A percentile compares a stretch with the other conserved stretches of the same genome.
phyloP scores from a whole-genome alignment of 2,113 vertebrate species.

The Heterochromis multidens region DNA sequence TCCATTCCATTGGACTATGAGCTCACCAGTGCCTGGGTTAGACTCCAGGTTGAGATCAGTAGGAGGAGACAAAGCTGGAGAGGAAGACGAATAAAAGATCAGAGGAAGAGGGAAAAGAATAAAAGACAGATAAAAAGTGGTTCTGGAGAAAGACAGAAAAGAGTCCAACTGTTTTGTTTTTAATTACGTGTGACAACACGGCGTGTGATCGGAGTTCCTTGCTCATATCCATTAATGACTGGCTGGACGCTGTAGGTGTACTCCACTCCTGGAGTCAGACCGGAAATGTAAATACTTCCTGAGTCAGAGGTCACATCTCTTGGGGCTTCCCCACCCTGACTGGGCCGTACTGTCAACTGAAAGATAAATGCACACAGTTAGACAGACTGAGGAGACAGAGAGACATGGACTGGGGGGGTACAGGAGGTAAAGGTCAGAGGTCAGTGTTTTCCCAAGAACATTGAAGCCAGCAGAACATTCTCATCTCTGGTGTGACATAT shows the following conservation, averaged over 20 bases:
- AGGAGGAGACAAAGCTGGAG: constrained; percentile 87
- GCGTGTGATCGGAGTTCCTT: constrained; percentile 80
- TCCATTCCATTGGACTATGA: constrained; percentile 87
- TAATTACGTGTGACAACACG: constrained; percentile 86
- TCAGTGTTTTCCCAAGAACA: constrained; percentile 59
- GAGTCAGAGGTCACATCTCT: constrained; percentile 90
- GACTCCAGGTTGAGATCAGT: constrained; percentile 83
- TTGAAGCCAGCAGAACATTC: constrained; percentile 24
- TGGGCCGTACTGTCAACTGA: constrained; percentile 90
- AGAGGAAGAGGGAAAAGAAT: neutral
- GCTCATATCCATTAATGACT: constrained; percentile 82
- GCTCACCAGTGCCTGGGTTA: constrained; percentile 81
- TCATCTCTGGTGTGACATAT: constrained; percentile 32
- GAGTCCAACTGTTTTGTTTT: neutral
- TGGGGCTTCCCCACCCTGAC: constrained; percentile 91
- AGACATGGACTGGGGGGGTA: neutral
- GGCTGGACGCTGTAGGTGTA: constrained; percentile 91
- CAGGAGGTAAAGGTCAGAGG: constrained; percentile 44
- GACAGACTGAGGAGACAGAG: neutral
- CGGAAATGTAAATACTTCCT: constrained; percentile 88
- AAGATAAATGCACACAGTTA: constrained; percentile 24
- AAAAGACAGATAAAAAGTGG: neutral
- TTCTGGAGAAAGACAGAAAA: neutral
- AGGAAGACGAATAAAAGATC: neutral
- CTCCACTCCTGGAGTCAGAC: constrained; percentile 93